Base-by-base conservation (phyloP, 2,888 invertebrate species). In the Eucriotettix oculatus region DNA sequence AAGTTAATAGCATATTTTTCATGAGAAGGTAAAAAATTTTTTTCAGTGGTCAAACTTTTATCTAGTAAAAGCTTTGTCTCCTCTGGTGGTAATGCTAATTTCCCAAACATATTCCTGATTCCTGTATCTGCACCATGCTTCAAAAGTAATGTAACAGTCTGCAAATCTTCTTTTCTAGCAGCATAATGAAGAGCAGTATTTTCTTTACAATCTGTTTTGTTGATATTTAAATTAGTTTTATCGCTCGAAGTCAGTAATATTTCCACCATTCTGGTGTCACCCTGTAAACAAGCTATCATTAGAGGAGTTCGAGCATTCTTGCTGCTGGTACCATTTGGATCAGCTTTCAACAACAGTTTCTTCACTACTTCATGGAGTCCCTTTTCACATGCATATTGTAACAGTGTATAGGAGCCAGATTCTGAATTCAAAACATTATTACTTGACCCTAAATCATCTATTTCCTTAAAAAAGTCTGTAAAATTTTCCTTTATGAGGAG, bases 161-260 rank as follows among this genome's bases (percentile, higher is more conserved):
- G 10, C 42, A 56, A 54, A 56, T 60, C 60, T 42, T 53, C 56
- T 42, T 56, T 52, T 11, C 56, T 60, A 9, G 52, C 60, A 42
- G 60, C 60, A 53, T 56, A 60, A 56, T 60, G 60, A 16, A 60
- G 52, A 9, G 60, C 60, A 53, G 56, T 60, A 40, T 60, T 56
- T 12, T 54, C 56, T 48, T 60, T 60, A 1, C 17, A n/a, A 16
- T 60, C 60, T 42, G 53, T 53, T 9, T 52, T 52, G 56, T 60
- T 56, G 9, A 60, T 56, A 10, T 56, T 16, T 11, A 60, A 29
- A 17, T 60, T 56, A 11, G 41, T 41, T 16, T 29, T 42, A 9
- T 42, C 17, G 10, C 42, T 56, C 42, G n/a, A 53, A 42, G 56
- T 42, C n/a, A 57, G 52, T 10, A 60, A 16, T 16, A 60, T 12